phyloP scores from a whole-genome alignment of 2,797 vertebrate species.

The Anableps anableps region DNA sequence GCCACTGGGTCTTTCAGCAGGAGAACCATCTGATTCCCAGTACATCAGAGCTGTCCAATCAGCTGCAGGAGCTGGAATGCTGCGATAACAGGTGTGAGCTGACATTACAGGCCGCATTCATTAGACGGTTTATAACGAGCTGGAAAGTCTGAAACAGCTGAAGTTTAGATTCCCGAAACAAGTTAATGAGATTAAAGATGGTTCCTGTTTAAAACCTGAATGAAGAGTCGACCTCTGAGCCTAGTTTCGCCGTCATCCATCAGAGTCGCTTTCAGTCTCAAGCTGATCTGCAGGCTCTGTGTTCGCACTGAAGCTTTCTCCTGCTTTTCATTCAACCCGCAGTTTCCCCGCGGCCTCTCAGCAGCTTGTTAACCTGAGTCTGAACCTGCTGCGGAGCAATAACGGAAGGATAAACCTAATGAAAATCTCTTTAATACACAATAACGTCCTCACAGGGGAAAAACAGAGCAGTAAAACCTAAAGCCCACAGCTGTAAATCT shows the following conservation, averaged over 20 bases:
- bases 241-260: not conserved
- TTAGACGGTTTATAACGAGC: no score
- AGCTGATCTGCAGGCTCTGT: not conserved
- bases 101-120: no score
- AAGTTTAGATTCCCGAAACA: no score
- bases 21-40: no score
- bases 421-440: constrained; percentile 23
- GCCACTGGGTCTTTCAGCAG: no score
- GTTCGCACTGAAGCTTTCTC: constrained; percentile 7
- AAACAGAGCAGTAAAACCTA: not conserved
- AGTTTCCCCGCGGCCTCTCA: not conserved
- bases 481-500: constrained; percentile 1
- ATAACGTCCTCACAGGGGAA: constrained; percentile 2
- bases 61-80: no score
- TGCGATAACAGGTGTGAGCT: no score
- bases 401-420: constrained; percentile 16
- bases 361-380: constrained; percentile 31
- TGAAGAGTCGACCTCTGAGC: no score
- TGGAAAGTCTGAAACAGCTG: no score
- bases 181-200: not conserved
- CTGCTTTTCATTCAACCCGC: constrained; percentile 5
- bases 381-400: constrained; percentile 30
- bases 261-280: not conserved
- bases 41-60: no score
- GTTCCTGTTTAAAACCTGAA: not conserved